Evolutionary conservation across 1,140 invertebrate genomes (phyloP).

Genomic region (Eriosoma lanigerum): DNA sequence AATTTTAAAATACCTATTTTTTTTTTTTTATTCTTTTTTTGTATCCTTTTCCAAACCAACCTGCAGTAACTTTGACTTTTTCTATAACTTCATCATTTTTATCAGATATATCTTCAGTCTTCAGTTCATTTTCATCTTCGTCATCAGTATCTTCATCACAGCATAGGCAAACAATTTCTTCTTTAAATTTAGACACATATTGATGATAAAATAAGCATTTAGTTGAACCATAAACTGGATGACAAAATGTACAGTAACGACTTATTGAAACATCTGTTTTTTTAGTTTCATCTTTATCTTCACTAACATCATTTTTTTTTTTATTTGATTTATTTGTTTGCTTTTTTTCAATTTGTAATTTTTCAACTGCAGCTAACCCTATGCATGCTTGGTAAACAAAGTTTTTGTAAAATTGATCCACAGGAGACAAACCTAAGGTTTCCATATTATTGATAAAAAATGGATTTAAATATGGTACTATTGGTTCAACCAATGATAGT

Average conservation of each 20-base stretch:
- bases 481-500: slow-evolving; percentile 34
- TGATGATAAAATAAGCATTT: slow-evolving; percentile 63
- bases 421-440: slow-evolving; percentile 24
- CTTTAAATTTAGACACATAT: slow-evolving; percentile 47
- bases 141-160: slow-evolving; percentile 52
- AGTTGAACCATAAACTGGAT: slow-evolving; percentile 61
- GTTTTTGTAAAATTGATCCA: slow-evolving; percentile 28
- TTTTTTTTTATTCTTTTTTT: slow-evolving; percentile 62
- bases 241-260: slow-evolving; percentile 61
- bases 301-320: slow-evolving; percentile 4
- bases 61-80: slow-evolving; percentile 62
- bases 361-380: slow-evolving; percentile 34
- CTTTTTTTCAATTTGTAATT: slow-evolving; percentile 34
- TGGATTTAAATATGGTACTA: slow-evolving; percentile 48
- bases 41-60: slow-evolving; percentile 68
- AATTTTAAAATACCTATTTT: slow-evolving; percentile 57
- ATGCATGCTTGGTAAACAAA: slow-evolving; percentile 44
- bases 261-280: slow-evolving; percentile 44
- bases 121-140: slow-evolving; percentile 50
- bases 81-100: slow-evolving; percentile 56
- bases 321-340: neutral
- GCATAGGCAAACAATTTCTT: slow-evolving; percentile 33
- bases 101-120: slow-evolving; percentile 32
- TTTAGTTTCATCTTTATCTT: slow-evolving; percentile 45
- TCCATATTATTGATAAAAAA: slow-evolving; percentile 47